Percentiles rank a stretch among this genome's conserved stretches.
These are phyloP conservation scores for Mythimna loreyi DNA, from an alignment of 2,888 invertebrate genomes.

Conservation along the genomic window DNA sequence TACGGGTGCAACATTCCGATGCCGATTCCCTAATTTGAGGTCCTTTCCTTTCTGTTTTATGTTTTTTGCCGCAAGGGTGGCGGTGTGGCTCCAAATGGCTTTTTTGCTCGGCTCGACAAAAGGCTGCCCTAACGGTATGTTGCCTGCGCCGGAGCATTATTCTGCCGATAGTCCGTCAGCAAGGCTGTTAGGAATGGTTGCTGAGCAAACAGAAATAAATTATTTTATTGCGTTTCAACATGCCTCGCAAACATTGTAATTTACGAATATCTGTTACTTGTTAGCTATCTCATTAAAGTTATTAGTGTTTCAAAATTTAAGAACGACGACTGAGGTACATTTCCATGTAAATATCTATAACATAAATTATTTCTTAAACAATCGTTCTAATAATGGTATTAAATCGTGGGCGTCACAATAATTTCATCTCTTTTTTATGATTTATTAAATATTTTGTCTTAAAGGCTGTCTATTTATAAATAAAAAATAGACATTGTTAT, in stretches of 20 bases:
- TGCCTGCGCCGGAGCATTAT: conserved; percentile 70
- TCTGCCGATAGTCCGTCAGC: conserved; percentile 58
- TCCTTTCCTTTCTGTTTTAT: conserved; percentile 86
- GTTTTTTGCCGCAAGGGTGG: conserved; percentile 86
- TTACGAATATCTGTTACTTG: conserved; percentile 13
- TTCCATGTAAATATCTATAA: background rate
- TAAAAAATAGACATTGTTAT: conserved; percentile 41
- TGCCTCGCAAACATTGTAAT: conserved; percentile 32
- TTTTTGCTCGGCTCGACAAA: conserved; percentile 85
- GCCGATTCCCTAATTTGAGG: conserved; percentile 86
- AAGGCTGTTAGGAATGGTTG: conserved; percentile 27
- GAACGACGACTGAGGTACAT: background rate
- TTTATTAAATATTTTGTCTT: conserved; percentile 11
- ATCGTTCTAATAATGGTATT: background rate
- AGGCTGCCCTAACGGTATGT: conserved; percentile 87
- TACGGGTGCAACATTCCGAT: conserved; percentile 88
- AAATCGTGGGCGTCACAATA: conserved; percentile 6
- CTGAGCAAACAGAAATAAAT: conserved; percentile 51
- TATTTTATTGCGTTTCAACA: conserved; percentile 35
- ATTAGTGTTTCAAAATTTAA: background rate
- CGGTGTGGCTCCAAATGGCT: conserved; percentile 79
- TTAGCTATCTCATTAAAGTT: conserved; percentile 6
- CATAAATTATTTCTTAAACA: background rate
- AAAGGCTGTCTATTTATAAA: conserved; percentile 16
- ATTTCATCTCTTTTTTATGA: conserved; percentile 5